Percentiles rank a stretch among this genome's conserved stretches.
These are phyloP conservation scores for Ceratotherium simum DNA, from an alignment of 2,113 vertebrate genomes.

Conservation along the genomic window DNA sequence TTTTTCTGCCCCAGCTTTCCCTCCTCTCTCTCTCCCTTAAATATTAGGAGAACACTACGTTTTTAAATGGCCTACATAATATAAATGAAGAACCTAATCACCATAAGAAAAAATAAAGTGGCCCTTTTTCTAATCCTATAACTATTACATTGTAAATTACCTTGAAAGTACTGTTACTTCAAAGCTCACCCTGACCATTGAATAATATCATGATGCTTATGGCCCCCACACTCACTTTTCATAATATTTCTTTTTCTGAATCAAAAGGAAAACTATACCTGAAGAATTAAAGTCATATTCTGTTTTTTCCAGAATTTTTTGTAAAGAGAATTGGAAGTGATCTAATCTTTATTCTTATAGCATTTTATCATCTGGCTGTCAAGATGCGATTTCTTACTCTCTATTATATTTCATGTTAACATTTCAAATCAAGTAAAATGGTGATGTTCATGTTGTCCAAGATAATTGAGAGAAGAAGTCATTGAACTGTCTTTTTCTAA, in stretches of 20 bases:
- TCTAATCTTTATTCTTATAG: constrained; percentile 53
- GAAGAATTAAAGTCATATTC: constrained; percentile 39
- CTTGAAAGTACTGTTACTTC: background rate
- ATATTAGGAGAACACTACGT: constrained; percentile 65
- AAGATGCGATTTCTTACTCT: constrained; percentile 56
- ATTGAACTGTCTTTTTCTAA: constrained; percentile 1
- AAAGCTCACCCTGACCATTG: background rate
- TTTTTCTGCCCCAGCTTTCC: background rate
- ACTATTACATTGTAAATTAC: background rate
- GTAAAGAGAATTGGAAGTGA: constrained; percentile 47
- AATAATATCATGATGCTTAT: background rate
- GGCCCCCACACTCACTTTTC: background rate
- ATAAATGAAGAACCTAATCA: constrained; percentile 69
- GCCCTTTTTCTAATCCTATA: constrained; percentile 15
- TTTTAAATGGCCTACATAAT: constrained; percentile 60
- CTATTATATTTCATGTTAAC: constrained; percentile 43
- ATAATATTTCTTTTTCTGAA: background rate
- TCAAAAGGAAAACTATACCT: constrained; percentile 23
- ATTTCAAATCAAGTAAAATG: constrained; percentile 57
- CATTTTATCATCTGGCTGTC: constrained; percentile 58
- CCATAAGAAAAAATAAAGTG: background rate
- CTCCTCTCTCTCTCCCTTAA: background rate
- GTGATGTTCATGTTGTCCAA: background rate
- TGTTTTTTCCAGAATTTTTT: background rate
- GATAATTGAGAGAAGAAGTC: constrained; percentile 25